Percentiles rank a stretch among this genome's conserved stretches.
phyloP scores from a whole-genome alignment of 2,888 invertebrate genomes.

The Patella caerulea region DNA sequence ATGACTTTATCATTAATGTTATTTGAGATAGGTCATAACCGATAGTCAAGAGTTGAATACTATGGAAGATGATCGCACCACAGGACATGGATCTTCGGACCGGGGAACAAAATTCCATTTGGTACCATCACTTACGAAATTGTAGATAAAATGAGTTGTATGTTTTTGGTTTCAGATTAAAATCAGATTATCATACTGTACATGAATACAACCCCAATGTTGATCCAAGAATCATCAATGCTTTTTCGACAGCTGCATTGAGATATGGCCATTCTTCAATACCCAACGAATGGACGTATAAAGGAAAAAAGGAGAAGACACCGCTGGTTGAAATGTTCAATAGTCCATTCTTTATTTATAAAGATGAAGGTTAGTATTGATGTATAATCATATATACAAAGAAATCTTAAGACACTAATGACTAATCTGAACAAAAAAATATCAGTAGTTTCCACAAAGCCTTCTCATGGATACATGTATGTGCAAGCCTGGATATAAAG shows the following conservation, averaged over 20 bases:
- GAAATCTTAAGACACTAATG: too few relatives aligned
- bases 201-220: background rate
- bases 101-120: too few relatives aligned
- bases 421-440: too few relatives aligned
- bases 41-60: too few relatives aligned
- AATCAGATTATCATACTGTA: background rate
- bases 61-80: too few relatives aligned
- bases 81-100: too few relatives aligned
- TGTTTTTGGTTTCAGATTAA: background rate
- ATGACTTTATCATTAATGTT: too few relatives aligned
- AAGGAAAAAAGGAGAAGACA: background rate
- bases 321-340: constrained; percentile 4
- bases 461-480: too few relatives aligned
- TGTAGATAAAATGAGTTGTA: background rate
- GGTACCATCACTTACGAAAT: background rate
- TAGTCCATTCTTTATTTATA: constrained; percentile 14
- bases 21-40: too few relatives aligned
- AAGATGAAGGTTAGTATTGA: background rate
- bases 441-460: too few relatives aligned
- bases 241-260: constrained; percentile 62
- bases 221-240: constrained; percentile 36
- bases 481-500: too few relatives aligned
- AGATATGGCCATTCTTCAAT: constrained; percentile 55
- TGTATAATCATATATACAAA: background rate
- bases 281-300: constrained; percentile 13